Evolutionary conservation across 2,888 invertebrate species (phyloP), one percentile per base, ranked within the genome.

Genomic region (Drosophila phalerata): DNA sequence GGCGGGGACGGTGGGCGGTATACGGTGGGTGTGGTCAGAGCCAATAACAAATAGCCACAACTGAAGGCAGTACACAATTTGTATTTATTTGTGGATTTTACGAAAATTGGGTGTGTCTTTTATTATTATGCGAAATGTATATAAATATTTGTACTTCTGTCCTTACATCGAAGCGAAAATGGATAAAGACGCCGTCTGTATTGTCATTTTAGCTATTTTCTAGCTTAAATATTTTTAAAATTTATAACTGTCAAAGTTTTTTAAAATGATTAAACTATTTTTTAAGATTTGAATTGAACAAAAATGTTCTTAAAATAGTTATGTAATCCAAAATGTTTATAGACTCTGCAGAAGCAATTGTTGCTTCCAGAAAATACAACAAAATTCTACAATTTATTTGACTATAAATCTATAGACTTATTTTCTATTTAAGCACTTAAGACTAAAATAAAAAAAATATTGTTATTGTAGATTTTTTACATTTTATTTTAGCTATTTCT

Each of bases 81-180:
- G 85, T 85, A 81, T 89, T 87, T 85, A 80, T 85, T 85, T 85
- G 84, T 81, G 77, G 66, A 82, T 88, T 88, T 77, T 73, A 88
- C 71, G 63, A 66, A 79, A 83, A 73, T 88, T 85, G 79, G 79
- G 81, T 73, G 86, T 84, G 88, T 86, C 88, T 62, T 85, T 88
- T 88, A 88, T 88, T 81, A 71, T 79, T 63, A 66, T 81, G 70
- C 72, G 34, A 71, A 64, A 73, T 70, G 65, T 86, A 68, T 60
- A 77, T 62, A 77, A 77, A 83, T 82, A 79, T 83, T 83, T 80
- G 63, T 60, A 52, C n/a, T n/a, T n/a, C n/a, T n/a, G 65, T 52
- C 22, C 13, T 22, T 45, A 58, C 61, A 40, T 34, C 58, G 53
- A 66, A 6, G 6, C 6, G 5, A 6, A 11, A 42, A 42, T 9